Base-by-base conservation (phyloP, 2,797 vertebrate species). In the Characodon lateralis region DNA sequence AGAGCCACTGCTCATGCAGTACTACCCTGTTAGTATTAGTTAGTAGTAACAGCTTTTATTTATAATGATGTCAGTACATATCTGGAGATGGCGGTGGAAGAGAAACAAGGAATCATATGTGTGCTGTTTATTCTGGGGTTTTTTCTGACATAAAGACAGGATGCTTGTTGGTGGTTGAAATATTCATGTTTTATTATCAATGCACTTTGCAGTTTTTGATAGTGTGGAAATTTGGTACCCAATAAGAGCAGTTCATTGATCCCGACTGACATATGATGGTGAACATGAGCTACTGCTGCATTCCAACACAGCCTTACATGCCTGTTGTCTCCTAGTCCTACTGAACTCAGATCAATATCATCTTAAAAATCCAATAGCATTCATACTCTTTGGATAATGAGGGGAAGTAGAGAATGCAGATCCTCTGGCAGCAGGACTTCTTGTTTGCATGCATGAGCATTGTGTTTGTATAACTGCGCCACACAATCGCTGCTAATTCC, bases 391-490 rank as follows among this genome's bases (percentile, higher is more conserved):
- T 41, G 6, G n/a, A 22, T 46, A 56, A 55, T 69, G 75, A 76
- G 65, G 14, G 26, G 39, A 48, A 41, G 63, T 31, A 39, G 56
- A 76, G 59, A 69, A 22, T 59, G 69, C 35, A 55, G 1, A 50
- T 58, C 24, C 35, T 43, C 0, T 80, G 1, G 18, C n/a, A 69
- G 3, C 24, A 22, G 14, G 50, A 9, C 16, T 35, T 22, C 55
- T 43, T 59, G n/a, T 61, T 1, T 28, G 48, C 51, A 35, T 66
- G 18, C 10, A 3, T 5, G 5, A 35, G 31, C 8, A 18, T 31
- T 63, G 76, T 63, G 53, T 56, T 31, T 68, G 73, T 41, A 74
- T 48, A 59, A 58, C 35, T 61, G 24, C 75, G 24, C 31, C 51
- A 46, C 56, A 46, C 78, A 14, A 72, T 48, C 7, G 0, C 72